Conservation (phyloP, 2,797 vertebrate species). For the Silurus aristotelis region DNA sequence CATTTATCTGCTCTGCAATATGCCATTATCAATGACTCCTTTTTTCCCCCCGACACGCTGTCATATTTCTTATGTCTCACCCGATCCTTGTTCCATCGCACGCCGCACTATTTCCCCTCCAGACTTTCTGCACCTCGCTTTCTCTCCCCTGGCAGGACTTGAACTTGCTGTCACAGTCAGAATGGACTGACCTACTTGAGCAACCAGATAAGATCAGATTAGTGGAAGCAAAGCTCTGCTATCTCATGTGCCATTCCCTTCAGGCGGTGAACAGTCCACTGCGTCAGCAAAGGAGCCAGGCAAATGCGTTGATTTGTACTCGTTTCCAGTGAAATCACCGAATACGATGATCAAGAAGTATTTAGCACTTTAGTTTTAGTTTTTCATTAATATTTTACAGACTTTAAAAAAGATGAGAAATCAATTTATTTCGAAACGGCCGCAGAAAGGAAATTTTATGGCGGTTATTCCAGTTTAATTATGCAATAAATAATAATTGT, state of each 20-base stretch:
- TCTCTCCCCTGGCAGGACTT: conserved; percentile 26
- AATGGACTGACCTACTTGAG: conserved; percentile 61
- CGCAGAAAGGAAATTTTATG: background rate
- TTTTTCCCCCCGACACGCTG: background rate
- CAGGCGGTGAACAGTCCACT: conserved; percentile 48
- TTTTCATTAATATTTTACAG: background rate
- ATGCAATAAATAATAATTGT: background rate
- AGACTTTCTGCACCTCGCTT: conserved; percentile 17
- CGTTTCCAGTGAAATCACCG: background rate
- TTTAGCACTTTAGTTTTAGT: background rate
- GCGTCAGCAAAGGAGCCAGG: conserved; percentile 50
- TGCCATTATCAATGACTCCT: background rate
- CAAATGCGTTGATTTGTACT: conserved; percentile 19
- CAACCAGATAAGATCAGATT: conserved; percentile 57
- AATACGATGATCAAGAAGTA: background rate
- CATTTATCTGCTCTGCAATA: background rate
- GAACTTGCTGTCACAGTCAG: conserved; percentile 64
- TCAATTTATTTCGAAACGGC: background rate
- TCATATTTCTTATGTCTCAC: background rate
- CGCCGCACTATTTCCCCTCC: background rate
- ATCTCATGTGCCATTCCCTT: conserved; percentile 40
- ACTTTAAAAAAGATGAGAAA: background rate
- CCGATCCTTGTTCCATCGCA: background rate
- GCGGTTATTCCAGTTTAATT: background rate
- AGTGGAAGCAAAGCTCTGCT: conserved; percentile 54